Percentiles rank a stretch among this genome's conserved stretches.
Evolutionary conservation across 2,797 vertebrate species (phyloP).

Genomic region (Anabas testudineus): DNA sequence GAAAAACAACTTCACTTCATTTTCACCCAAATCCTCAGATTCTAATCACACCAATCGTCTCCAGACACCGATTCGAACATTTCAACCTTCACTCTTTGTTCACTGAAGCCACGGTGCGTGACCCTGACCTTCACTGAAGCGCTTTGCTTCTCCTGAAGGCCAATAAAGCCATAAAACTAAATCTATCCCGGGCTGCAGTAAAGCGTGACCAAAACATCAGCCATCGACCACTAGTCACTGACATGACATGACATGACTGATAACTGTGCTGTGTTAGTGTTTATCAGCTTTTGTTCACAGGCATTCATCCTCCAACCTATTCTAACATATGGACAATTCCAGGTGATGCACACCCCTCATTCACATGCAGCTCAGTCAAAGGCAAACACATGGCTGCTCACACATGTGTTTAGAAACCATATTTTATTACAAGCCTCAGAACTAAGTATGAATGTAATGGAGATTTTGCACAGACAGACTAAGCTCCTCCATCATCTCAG

Average conservation of each 20-base stretch:
- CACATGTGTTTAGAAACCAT: constrained; percentile 8
- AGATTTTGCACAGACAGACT: background rate
- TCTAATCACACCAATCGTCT: no score
- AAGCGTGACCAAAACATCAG: constrained; percentile 11
- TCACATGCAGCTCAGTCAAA: constrained; percentile 23
- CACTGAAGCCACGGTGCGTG: background rate
- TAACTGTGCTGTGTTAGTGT: background rate
- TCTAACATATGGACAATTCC: no score
- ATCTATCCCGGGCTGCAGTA: constrained; percentile 26
- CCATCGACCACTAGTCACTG: background rate
- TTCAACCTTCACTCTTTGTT: background rate
- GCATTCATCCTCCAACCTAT: no score
- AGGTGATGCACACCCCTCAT: constrained; percentile 25
- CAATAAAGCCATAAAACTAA: constrained; percentile 25
- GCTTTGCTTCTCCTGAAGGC: constrained; percentile 20
- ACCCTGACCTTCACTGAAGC: constrained; percentile 35
- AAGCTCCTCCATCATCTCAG: background rate
- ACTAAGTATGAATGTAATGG: background rate
- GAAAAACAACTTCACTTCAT: background rate
- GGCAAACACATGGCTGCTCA: constrained; percentile 3
- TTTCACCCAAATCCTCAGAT: background rate
- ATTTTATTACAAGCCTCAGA: background rate
- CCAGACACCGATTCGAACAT: background rate
- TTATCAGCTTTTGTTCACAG: background rate
- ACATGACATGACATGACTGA: constrained; percentile 8